Percentiles rank a stretch among this genome's conserved stretches.
Conservation (phyloP, 2,888 invertebrate genomes). For the Stenoptilia bipunctidactyla region DNA sequence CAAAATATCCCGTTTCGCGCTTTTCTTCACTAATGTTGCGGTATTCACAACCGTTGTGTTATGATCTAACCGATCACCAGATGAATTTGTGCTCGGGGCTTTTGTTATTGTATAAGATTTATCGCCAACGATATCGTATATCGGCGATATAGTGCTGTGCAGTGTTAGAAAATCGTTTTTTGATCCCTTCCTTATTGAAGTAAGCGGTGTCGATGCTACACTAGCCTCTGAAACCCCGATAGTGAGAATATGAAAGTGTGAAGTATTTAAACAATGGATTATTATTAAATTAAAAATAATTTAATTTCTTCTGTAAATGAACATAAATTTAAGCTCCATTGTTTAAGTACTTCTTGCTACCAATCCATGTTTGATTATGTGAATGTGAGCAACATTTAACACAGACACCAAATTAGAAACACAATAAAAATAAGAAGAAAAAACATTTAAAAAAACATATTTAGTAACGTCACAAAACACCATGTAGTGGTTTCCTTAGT, state of each 20-base stretch:
- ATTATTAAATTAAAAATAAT: too few species aligned
- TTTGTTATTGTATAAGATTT: constrained; percentile 42
- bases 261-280: too few species aligned
- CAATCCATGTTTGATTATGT: too few species aligned
- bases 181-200: constrained; percentile 27
- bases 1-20: constrained; percentile 44
- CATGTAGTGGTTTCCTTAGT: too few species aligned
- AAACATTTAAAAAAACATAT: too few species aligned
- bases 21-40: constrained; percentile 41
- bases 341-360: too few species aligned
- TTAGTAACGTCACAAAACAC: too few species aligned
- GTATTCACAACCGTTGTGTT: constrained; percentile 45
- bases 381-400: too few species aligned
- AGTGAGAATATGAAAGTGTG: neutral
- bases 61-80: constrained; percentile 22
- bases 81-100: constrained; percentile 20
- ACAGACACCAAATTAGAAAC: too few species aligned
- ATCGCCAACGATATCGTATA: constrained; percentile 45
- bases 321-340: too few species aligned
- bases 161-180: constrained; percentile 39
- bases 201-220: constrained; percentile 53
- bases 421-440: too few species aligned
- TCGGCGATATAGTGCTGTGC: constrained; percentile 56
- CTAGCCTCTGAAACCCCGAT: constrained; percentile 31
- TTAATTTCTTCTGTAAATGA: too few species aligned